Evolutionary conservation across 2,113 vertebrate genomes (phyloP), one percentile per base, ranked within the genome.

Genomic region (Hippolais icterina): DNA sequence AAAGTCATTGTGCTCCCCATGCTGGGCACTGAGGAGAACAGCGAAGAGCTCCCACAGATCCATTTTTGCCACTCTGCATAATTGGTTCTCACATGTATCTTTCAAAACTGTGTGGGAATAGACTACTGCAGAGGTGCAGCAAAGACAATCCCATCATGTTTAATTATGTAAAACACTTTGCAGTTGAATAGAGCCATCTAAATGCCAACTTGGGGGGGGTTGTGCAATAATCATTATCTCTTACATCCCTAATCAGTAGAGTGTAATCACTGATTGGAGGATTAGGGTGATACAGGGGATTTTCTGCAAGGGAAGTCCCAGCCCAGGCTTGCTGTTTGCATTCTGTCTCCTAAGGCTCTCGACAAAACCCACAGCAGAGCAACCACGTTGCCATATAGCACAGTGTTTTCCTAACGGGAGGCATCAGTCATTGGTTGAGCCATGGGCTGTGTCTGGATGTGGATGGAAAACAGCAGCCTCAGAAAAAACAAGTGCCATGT

Each of bases 101-200:
- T 84, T 79, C 72, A 93, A 56, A 89, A 57, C 57, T 79, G 1
- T 70, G 80, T 80, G 81, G 93, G 63, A 87, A 53, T 13, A 87
- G 83, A 35, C 27, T 42, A 12, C 52, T 84, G 80, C 87, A 89
- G 83, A 61, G 79, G 79, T 93, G 65, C 80, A 84, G 74, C 2
- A 13, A 85, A 85, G 71, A 78, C 93, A 90, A 74, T 93, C 75
- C 89, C 84, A 90, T 87, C 53, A 91, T 60, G 76, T 93, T 66
- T 95, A 94, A 96, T 97, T 96, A 91, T 92, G 87, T 83, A 90
- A 92, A 96, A 53, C 71, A 83, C 52, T 91, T 85, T 54, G 82
- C 79, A 88, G 75, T 59, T 93, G 71, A 94, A 87, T 74, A 93
- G 90, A 7, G 3, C 47, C 74, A 33, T 93, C 63, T 72, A 91